Conservation (phyloP, 2,797 vertebrate genomes). For the Acanthurus tractus region DNA sequence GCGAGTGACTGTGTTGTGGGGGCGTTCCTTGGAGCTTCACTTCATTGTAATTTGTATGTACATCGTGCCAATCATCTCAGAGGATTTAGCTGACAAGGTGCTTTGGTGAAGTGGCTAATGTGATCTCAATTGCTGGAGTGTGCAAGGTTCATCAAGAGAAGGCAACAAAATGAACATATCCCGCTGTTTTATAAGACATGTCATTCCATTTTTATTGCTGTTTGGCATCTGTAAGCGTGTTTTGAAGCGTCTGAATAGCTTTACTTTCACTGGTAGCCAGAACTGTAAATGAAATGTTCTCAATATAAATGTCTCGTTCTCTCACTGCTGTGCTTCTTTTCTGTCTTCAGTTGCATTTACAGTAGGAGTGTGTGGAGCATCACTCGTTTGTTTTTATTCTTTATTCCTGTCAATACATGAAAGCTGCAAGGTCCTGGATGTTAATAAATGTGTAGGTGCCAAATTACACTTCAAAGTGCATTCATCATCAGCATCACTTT, state of each 20-base stretch:
- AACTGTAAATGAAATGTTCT: slow-evolving; percentile 68
- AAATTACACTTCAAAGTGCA: slow-evolving; percentile 69
- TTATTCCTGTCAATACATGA: slow-evolving; percentile 47
- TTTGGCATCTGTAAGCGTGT: slow-evolving; percentile 13
- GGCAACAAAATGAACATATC: slow-evolving; percentile 61
- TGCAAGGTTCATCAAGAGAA: slow-evolving; percentile 38
- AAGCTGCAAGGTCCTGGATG: slow-evolving; percentile 66
- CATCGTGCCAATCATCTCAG: slow-evolving; percentile 82
- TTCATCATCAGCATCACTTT: slow-evolving; percentile 55
- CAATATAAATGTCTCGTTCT: slow-evolving; percentile 51
- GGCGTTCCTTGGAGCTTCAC: slow-evolving; percentile 37
- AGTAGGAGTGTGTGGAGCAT: slow-evolving; percentile 28
- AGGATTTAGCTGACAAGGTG: slow-evolving; percentile 69
- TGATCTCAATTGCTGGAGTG: slow-evolving; percentile 62
- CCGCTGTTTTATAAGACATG: slow-evolving; percentile 35
- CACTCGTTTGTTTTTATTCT: slow-evolving; percentile 26
- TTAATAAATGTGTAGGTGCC: slow-evolving; percentile 80
- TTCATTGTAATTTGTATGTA: slow-evolving; percentile 60
- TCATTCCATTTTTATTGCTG: slow-evolving; percentile 42
- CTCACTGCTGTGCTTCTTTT: slow-evolving; percentile 55
- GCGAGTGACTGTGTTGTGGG: neutral
- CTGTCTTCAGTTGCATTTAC: slow-evolving; percentile 36
- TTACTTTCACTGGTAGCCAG: slow-evolving; percentile 65
- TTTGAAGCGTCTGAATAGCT: slow-evolving; percentile 60
- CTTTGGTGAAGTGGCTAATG: slow-evolving; percentile 63